These are phyloP conservation scores for Sebastes trivittatus DNA, from an alignment of 2,797 vertebrate species.

Conservation along the genomic window DNA sequence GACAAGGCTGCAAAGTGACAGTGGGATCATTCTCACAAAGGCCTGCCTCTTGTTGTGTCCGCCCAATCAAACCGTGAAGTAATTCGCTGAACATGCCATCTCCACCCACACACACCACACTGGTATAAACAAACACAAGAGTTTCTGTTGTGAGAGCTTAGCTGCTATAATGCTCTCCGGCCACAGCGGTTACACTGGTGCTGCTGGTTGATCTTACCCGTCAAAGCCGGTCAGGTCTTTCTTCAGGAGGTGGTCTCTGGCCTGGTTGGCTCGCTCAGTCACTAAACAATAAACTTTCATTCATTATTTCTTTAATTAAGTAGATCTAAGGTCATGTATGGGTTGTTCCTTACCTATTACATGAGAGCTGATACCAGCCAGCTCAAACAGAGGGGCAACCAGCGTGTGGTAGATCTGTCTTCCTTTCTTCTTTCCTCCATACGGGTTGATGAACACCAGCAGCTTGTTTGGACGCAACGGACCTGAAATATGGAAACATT, in stretches of 20 bases:
- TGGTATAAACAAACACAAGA: conserved; percentile 63
- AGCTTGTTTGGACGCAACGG: conserved; percentile 81
- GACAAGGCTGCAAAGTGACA: conserved; percentile 78
- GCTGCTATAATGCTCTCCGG: neutral
- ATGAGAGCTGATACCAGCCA: conserved; percentile 86
- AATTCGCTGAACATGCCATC: conserved; percentile 90
- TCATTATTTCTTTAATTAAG: neutral
- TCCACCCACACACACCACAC: conserved; percentile 88
- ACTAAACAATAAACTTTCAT: conserved; percentile 66
- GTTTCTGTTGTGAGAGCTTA: conserved; percentile 40
- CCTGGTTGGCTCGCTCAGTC: conserved; percentile 85
- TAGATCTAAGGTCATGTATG: neutral
- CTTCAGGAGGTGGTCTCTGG: conserved; percentile 86
- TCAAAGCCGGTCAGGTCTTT: conserved; percentile 86
- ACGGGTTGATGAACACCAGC: conserved; percentile 88
- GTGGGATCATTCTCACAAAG: conserved; percentile 79
- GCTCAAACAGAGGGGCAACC: conserved; percentile 86
- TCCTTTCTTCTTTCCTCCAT: conserved; percentile 84
- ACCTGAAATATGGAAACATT: conserved; percentile 63
- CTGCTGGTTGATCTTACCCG: conserved; percentile 77
- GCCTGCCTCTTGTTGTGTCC: conserved; percentile 85
- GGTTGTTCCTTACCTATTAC: conserved; percentile 81
- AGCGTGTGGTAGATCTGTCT: conserved; percentile 81
- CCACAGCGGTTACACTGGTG: conserved; percentile 13
- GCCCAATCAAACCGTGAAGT: conserved; percentile 86